Percentiles rank a stretch among this genome's conserved stretches.
These are phyloP conservation scores for Macrophya annulata DNA, from an alignment of 2,888 invertebrate genomes.

Conservation along the genomic window DNA sequence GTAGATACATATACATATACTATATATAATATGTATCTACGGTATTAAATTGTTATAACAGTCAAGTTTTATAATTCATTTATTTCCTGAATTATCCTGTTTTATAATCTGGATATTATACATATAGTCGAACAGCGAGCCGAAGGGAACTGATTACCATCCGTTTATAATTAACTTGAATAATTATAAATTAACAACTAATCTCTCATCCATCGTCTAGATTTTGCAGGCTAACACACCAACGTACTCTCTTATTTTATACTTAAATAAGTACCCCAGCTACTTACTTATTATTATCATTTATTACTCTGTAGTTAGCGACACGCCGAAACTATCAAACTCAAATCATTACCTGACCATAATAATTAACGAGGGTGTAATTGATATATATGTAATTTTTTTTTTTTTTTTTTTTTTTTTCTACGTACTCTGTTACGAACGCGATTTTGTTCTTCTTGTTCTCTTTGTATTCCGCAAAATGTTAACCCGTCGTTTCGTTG, in stretches of 20 bases:
- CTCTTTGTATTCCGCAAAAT: background rate
- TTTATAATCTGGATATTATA: background rate
- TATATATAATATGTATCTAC: background rate
- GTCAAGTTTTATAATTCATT: background rate
- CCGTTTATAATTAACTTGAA: background rate
- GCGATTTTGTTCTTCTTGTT: background rate
- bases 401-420: background rate
- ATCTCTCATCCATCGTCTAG: background rate
- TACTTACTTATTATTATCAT: background rate
- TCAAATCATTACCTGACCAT: background rate
- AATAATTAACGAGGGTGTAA: slow-evolving; percentile 14
- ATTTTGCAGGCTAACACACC: background rate
- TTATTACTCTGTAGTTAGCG: background rate
- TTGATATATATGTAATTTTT: background rate
- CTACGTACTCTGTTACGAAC: background rate
- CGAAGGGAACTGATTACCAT: background rate
- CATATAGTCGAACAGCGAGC: background rate
- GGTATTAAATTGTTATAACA: too few species aligned
- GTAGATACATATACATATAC: background rate
- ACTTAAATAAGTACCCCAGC: background rate
- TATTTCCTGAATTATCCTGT: background rate
- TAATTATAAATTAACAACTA: slow-evolving; percentile 11
- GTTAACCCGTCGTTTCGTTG: background rate
- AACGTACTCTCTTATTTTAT: background rate
- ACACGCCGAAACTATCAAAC: slow-evolving; percentile 30